Base-by-base conservation (phyloP, 2,113 vertebrate genomes). In the Redunca redunca region DNA sequence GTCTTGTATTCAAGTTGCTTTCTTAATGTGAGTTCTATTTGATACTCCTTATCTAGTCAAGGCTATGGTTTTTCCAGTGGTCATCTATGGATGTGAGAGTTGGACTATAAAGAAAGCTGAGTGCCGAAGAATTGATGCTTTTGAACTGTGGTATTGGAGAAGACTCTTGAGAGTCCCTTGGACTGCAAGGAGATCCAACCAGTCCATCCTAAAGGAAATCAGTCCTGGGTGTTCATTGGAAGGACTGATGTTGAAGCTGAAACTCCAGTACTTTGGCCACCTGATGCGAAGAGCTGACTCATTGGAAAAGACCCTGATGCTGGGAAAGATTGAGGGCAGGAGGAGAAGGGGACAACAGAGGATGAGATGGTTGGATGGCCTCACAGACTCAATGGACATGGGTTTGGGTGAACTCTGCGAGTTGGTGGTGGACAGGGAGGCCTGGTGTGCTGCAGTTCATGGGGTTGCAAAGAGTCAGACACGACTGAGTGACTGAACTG, bases 391-490 rank as follows among this genome's bases (percentile, higher is more conserved):
- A 67, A 19, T 4, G 4, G 33, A 67, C 62, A n/a, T 67, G 62
- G 16, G 8, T 67, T 67, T 67, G 62, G 7, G 62, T 67, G 33
- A 16, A n/a, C 16, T 67, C 62, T 1, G 0, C 33, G 62, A n/a
- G 33, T 19, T 67, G 62, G 33, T n/a, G 16, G 19, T 67, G 33
- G 62, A 67, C 62, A 67, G 33, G 62, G 33, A 67, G 62, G 33
- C 62, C 62, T 67, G 33, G 33, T n/a, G 4, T n/a, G 33, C 16
- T 67, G 33, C 7, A 3, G 33, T 67, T n/a, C 62, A 67, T 67
- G 33, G 16, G 33, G 16, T 67, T 0, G 0, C 62, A 67, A 19
- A 67, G 33, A 67, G 33, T n/a, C 0, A 0, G 62, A 67, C 33
- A 19, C 7, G 1, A 67, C 62, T 19, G 33, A 67, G 33, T 19